Evolutionary conservation across 2,113 vertebrate genomes (phyloP).

Genomic region (Zosterops lateralis): DNA sequence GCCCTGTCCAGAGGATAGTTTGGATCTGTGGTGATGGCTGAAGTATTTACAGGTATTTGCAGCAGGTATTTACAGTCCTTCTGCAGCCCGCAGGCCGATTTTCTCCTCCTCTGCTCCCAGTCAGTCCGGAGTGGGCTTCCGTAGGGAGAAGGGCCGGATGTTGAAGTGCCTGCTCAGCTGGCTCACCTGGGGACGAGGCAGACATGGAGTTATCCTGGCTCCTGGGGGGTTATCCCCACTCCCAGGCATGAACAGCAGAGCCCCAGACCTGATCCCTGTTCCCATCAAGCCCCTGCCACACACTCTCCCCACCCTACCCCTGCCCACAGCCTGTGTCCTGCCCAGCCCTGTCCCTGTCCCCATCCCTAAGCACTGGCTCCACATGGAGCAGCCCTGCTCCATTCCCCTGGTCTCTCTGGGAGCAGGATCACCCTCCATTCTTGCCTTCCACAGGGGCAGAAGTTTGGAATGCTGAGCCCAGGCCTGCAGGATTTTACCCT

Average conservation of each 20-base stretch:
- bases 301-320: accelerated
- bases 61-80: constrained; percentile 81
- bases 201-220: not conserved
- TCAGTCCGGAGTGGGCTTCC: constrained; percentile 90
- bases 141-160: constrained; percentile 90
- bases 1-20: constrained; percentile 52
- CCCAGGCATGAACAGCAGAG: not conserved
- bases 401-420: not conserved
- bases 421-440: accelerated
- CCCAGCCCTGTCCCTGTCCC: not conserved
- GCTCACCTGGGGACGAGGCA: constrained; percentile 76
- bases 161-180: constrained; percentile 93
- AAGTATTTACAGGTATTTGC: constrained; percentile 77
- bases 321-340: not conserved
- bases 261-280: not conserved
- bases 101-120: constrained; percentile 85
- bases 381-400: not conserved
- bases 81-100: constrained; percentile 81
- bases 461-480: not conserved
- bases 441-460: not conserved
- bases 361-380: accelerated
- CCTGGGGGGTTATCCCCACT: not conserved
- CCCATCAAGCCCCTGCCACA: not conserved
- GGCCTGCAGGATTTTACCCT: not conserved
- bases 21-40: constrained; percentile 80